Evolutionary conservation across 92 coral and sea anemone genomes (phyloP), one percentile per base, ranked within the genome.

Genomic region (Siderastrea siderea): DNA sequence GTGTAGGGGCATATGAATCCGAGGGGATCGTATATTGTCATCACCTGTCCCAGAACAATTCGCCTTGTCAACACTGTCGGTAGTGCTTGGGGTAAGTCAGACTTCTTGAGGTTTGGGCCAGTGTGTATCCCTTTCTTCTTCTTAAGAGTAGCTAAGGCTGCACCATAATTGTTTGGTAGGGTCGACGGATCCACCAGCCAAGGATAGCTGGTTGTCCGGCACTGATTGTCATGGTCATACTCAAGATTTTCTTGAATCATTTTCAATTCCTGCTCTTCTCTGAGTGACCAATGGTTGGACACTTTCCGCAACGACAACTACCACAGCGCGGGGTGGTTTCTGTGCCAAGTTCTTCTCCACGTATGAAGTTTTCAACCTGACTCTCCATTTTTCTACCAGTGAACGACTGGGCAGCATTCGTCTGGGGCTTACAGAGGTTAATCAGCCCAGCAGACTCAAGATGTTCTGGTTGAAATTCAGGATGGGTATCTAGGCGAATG

Each of bases 181-280:
- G 80, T 85, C 6, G 68, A 19, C 7, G 95, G 95, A 52, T 92
- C 93, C 50, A 82, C 78, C 0, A 77, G 64, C 95, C 94, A 95
- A 19, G 93, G 98, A 81, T 92, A 90, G 61, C 98, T 88, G 43
- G 95, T 95, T 77, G 47, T 69, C 95, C 98, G 92, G 15, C 88
- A 88, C 71, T 87, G 93, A 9, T 92, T 90, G 48, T 7, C 66
- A 45, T 88, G 85, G 58, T 95, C 93, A 73, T 90, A 92, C 11
- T 76, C 94, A n/a, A n/a, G n/a, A n/a, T n/a, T n/a, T n/a, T n/a
- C n/a, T n/a, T n/a, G n/a, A n/a, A n/a, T n/a, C n/a, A 92, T 61
- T 64, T 74, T 87, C 50, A 95, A 38, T 62, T 95, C 95, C 71
- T 94, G 95, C 47, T 91, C 97, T 61, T 91, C 93, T 67, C 77